phyloP scores from a whole-genome alignment of 1,140 invertebrate genomes.

The Cyclargus thomasi region DNA sequence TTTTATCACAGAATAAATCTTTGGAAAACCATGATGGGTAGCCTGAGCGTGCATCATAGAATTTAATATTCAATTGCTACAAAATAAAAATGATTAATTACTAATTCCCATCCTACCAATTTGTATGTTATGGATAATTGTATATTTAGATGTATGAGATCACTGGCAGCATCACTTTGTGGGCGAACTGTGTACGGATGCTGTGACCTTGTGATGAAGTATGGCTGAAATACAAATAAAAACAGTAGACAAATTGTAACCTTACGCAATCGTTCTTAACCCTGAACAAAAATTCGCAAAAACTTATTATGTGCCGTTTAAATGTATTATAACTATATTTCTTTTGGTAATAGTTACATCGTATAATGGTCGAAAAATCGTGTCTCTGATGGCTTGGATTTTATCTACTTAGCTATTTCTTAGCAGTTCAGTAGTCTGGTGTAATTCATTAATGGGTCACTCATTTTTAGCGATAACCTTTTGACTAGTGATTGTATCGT shows the following conservation, averaged over 20 bases:
- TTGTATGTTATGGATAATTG: background rate
- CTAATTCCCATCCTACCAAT: background rate
- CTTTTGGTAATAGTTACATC: no score
- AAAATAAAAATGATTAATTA: background rate
- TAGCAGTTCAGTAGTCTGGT: no score
- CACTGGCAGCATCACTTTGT: background rate
- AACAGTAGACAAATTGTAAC: background rate
- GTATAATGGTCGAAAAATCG: no score
- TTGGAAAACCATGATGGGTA: no score
- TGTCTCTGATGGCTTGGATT: no score
- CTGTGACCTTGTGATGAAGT: background rate
- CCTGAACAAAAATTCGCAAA: background rate
- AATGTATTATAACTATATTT: no score
- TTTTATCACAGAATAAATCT: no score
- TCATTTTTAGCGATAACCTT: background rate
- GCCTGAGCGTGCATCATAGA: background rate
- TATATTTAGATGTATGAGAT: background rate
- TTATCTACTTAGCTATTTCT: no score
- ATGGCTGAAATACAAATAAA: slow-evolving; percentile 1
- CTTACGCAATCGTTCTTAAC: background rate
- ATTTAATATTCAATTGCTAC: background rate
- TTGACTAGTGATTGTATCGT: background rate
- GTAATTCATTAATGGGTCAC: no score
- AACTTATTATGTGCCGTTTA: no score
- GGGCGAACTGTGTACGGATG: background rate